Evolutionary conservation across 2,113 vertebrate species (phyloP).

Genomic region (Zosterops japonicus): DNA sequence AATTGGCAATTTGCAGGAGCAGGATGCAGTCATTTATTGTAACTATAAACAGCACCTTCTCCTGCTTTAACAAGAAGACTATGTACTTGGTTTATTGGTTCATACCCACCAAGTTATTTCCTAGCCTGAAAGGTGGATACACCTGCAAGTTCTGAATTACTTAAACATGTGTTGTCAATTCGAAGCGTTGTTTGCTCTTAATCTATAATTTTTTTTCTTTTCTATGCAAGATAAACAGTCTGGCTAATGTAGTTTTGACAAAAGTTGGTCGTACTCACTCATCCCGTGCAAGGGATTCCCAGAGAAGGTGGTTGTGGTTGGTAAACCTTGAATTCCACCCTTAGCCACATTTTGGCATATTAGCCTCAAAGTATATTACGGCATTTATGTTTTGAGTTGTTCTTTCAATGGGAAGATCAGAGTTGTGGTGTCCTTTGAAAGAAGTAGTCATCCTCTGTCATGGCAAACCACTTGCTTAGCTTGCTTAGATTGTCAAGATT

Average conservation of each 20-base stretch:
- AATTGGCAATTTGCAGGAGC: not conserved
- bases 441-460: not conserved
- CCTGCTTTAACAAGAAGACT: not conserved
- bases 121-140: not conserved
- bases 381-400: not conserved
- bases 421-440: not conserved
- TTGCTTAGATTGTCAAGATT: not conserved
- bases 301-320: not conserved
- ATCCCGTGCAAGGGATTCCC: not conserved
- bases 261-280: not conserved
- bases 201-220: not conserved
- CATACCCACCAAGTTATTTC: not conserved
- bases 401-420: not conserved
- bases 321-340: not conserved
- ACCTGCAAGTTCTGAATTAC: not conserved
- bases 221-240: not conserved
- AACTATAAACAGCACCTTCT: not conserved
- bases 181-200: not conserved
- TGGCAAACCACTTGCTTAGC: not conserved
- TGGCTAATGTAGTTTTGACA: not conserved
- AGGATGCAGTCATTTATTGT: conserved; percentile 31
- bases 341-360: not conserved
- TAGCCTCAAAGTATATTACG: not conserved
- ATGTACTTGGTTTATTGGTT: not conserved
- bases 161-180: not conserved